phyloP scores from a whole-genome alignment of 2,888 invertebrate genomes.

The Smittia sp. region DNA sequence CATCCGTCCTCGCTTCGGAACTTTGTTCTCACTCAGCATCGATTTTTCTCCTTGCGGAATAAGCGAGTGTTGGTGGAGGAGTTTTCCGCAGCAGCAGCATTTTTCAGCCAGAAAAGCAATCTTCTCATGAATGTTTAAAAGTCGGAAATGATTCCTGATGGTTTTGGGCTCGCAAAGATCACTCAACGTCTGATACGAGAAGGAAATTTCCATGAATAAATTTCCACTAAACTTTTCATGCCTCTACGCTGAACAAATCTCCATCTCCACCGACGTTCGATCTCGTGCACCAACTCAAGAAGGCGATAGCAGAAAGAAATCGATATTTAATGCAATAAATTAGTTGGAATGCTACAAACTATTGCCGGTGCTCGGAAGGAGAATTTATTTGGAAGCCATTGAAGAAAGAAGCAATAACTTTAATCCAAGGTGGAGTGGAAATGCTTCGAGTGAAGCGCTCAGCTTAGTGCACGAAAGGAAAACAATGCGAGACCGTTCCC shows the following conservation, averaged over 20 bases:
- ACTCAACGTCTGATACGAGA: constrained; percentile 36
- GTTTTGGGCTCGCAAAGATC: constrained; percentile 37
- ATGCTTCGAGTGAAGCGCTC: not conserved
- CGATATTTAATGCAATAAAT: constrained; percentile 36
- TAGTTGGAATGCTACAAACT: constrained; percentile 1
- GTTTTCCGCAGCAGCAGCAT: not conserved
- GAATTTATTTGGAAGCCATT: constrained; percentile 8
- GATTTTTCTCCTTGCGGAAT: not conserved
- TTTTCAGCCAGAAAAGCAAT: not conserved
- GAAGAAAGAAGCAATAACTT: constrained; percentile 35
- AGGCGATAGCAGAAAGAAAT: constrained; percentile 13
- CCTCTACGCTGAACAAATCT: not conserved
- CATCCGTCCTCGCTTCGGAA: not conserved
- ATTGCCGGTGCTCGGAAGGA: not conserved
- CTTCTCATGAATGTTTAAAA: constrained; percentile 36
- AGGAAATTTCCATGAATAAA: constrained; percentile 27
- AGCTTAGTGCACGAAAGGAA: not conserved
- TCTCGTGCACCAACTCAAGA: not conserved
- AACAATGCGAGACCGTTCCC: constrained; percentile 4
- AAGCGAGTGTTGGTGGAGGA: not conserved
- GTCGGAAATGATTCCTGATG: constrained; percentile 33
- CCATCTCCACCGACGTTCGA: not conserved
- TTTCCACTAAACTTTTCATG: not conserved
- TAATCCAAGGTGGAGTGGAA: not conserved
- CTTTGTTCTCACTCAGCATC: not conserved